Evolutionary conservation across 2,113 vertebrate species (phyloP).

Genomic region (Xyliphius kryptos): DNA sequence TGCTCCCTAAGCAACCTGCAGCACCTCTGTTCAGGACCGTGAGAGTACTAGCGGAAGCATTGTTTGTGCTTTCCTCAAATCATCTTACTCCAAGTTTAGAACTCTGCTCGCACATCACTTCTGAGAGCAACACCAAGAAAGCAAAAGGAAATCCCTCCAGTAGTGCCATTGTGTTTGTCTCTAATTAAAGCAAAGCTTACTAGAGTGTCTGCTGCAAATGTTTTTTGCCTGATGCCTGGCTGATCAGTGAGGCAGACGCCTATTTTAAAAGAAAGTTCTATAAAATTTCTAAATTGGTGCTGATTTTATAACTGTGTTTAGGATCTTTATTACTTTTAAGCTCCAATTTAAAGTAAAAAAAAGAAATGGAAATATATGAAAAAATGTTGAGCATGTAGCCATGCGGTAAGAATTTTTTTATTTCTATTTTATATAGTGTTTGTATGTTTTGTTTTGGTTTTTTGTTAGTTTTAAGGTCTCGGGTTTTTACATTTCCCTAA

Average conservation of each 20-base stretch:
- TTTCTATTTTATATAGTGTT: slow-evolving; percentile 96
- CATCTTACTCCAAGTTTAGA: slow-evolving; percentile 56
- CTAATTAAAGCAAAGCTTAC: slow-evolving; percentile 86
- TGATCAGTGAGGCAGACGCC: slow-evolving; percentile 98
- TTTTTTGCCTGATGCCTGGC: slow-evolving; percentile 88
- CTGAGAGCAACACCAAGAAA: slow-evolving; percentile 78
- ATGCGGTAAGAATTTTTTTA: slow-evolving; percentile 98
- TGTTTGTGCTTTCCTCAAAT: slow-evolving; percentile 23
- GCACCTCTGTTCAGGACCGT: slow-evolving; percentile 16
- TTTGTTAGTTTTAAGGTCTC: slow-evolving; percentile 85
- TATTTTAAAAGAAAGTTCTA: slow-evolving; percentile 96
- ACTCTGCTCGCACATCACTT: slow-evolving; percentile 60
- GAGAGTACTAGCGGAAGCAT: slow-evolving; percentile 13
- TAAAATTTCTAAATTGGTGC: slow-evolving; percentile 99
- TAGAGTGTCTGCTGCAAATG: slow-evolving; percentile 83
- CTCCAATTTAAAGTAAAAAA: slow-evolving; percentile 92
- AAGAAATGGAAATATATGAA: slow-evolving; percentile 92
- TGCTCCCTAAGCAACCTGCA: slow-evolving; percentile 20
- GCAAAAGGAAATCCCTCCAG: slow-evolving; percentile 73
- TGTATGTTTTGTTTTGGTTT: slow-evolving; percentile 56
- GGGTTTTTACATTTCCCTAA: slow-evolving; percentile 96
- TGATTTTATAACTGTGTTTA: slow-evolving; percentile 99
- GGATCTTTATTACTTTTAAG: slow-evolving; percentile 87
- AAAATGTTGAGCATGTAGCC: slow-evolving; percentile 92
- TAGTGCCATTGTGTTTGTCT: slow-evolving; percentile 96